phyloP scores from a whole-genome alignment of 2,888 invertebrate genomes.

The Antheraea assamensis region DNA sequence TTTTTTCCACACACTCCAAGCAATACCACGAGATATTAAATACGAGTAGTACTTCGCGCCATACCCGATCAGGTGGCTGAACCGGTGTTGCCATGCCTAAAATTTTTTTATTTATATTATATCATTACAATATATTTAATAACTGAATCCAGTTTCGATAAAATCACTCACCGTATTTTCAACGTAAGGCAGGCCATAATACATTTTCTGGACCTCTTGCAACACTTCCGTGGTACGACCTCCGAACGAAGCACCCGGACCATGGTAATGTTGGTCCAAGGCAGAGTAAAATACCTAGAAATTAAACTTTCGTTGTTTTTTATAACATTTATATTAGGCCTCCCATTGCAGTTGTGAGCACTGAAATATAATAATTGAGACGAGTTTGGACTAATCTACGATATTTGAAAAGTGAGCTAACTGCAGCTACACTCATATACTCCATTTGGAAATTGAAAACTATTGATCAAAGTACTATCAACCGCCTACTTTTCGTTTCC shows the following conservation, averaged over 20 bases:
- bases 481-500: background rate
- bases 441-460: no score
- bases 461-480: background rate
- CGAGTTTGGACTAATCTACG: no score
- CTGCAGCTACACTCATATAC: no score
- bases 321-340: no score
- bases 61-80: slow-evolving; percentile 98
- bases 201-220: slow-evolving; percentile 88
- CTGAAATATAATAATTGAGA: no score
- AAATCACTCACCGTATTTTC: slow-evolving; percentile 86
- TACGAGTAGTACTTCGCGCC: slow-evolving; percentile 99
- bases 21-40: slow-evolving; percentile 95
- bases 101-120: no score
- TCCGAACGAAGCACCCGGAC: slow-evolving; percentile 75
- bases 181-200: slow-evolving; percentile 94
- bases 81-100: slow-evolving; percentile 96
- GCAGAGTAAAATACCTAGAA: slow-evolving; percentile 93
- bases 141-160: background rate
- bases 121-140: no score
- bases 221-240: slow-evolving; percentile 88
- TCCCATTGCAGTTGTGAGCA: no score
- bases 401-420: no score
- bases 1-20: slow-evolving; percentile 95
- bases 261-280: slow-evolving; percentile 95
- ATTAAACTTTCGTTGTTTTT: background rate